Evolutionary conservation across 2,113 vertebrate genomes (phyloP).

Genomic region (Sander vitreus): DNA sequence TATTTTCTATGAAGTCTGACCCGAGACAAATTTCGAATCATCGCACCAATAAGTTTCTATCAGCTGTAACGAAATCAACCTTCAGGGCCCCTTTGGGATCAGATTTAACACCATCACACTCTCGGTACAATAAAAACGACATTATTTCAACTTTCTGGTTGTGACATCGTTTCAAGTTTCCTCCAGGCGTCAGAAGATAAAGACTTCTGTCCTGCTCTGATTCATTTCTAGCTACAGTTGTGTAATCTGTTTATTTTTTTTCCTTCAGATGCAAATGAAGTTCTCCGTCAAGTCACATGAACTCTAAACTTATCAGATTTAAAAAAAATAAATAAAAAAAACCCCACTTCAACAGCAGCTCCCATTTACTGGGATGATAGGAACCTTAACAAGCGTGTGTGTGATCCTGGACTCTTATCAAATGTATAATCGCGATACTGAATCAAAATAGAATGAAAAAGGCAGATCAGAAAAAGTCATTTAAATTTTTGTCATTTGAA

Average conservation of each 20-base stretch:
- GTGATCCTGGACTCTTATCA: slow-evolving; percentile 41
- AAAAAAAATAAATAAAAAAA: not conserved
- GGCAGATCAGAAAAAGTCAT: slow-evolving; percentile 31
- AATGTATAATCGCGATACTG: slow-evolving; percentile 11
- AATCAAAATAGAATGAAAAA: slow-evolving; percentile 25
- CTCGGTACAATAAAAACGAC: slow-evolving; percentile 11
- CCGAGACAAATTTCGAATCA: slow-evolving; percentile 39
- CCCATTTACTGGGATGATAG: not conserved
- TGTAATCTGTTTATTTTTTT: slow-evolving; percentile 62
- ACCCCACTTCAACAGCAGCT: slow-evolving; percentile 35
- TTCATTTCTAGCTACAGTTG: slow-evolving; percentile 20
- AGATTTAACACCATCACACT: slow-evolving; percentile 24
- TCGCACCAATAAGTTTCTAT: slow-evolving; percentile 31
- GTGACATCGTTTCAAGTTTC: slow-evolving; percentile 26
- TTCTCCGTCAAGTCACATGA: slow-evolving; percentile 42
- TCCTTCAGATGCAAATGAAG: slow-evolving; percentile 34
- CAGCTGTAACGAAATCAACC: slow-evolving; percentile 42
- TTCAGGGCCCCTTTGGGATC: slow-evolving; percentile 48
- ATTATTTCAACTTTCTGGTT: slow-evolving; percentile 45
- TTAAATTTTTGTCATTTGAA: slow-evolving; percentile 30
- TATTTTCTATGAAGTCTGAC: slow-evolving; percentile 8
- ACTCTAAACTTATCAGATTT: slow-evolving; percentile 56
- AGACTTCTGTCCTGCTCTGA: slow-evolving; percentile 32
- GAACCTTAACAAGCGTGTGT: slow-evolving; percentile 14
- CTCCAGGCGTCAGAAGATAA: slow-evolving; percentile 59